Evolutionary conservation across 2,888 invertebrate species (phyloP), one percentile per base, ranked within the genome.

Genomic region (Cryptocephalus moraei): DNA sequence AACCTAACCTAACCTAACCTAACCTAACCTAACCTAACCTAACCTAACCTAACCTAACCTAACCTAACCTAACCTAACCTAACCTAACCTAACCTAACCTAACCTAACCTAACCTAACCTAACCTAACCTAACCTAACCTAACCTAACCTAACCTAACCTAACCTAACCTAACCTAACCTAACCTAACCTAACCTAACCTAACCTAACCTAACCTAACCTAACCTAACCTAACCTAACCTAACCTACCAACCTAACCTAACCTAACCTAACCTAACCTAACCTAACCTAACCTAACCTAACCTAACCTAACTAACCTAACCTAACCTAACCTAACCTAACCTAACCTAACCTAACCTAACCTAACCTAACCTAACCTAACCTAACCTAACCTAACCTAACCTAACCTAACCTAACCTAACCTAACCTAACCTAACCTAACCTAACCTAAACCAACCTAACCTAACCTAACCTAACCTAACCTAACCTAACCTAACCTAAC

Each of bases 241-340:
- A 50, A 45, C 50, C 50, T 43, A 48, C 22, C 42, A 44, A 50
- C 50, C 56, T 49, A 31, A 44, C 40, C 52, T 49, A 41, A 53
- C 46, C 52, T 49, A 33, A 43, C 14, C 48, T 49, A 22, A 22
- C 22, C 22, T 22, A 22, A 22, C 22, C 22, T 22, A 22, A 22
- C 22, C 22, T 41, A 31, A 53, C 44, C 49, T 48, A 43, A 50
- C 50, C 50, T 48, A 48, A 50, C 47, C 51, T 45, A 42, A 48
- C 50, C 46, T 44, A 41, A 51, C 51, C 51, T 43, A 48, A 50
- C 48, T 43, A 46, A 52, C 52, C 53, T 49, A 53, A 51, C 52
- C 51, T 46, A 54, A 51, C 53, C n/a, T n/a, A n/a, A n/a, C 50
- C 44, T 44, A 49, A 49, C 50, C 50, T 44, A 51, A 51, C 49